Percentiles rank a stretch among this genome's conserved stretches.
Conservation (phyloP, 2,113 vertebrate genomes). For the Porphyrio hochstetteri region DNA sequence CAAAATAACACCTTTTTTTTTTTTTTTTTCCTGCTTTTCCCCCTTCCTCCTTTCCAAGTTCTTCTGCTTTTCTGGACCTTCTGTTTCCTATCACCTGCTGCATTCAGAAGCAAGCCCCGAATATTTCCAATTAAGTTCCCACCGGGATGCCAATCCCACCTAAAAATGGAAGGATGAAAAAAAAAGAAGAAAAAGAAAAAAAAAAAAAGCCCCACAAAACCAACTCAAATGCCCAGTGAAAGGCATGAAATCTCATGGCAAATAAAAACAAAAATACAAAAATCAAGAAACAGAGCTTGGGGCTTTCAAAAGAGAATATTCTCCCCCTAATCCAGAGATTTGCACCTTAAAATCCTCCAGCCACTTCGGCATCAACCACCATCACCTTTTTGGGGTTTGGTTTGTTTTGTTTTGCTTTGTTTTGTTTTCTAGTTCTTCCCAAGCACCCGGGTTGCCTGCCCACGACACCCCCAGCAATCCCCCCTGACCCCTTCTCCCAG, state of each 20-base stretch:
- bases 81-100: not conserved
- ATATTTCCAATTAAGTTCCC: not conserved
- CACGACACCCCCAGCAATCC: not conserved
- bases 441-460: not conserved
- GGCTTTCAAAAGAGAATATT: not conserved
- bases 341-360: not conserved
- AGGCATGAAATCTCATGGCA: not conserved
- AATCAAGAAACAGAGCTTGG: not conserved
- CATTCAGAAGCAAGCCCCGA: not conserved
- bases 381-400: not conserved
- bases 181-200: not conserved
- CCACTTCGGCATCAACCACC: not conserved
- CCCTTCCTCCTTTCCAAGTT: not conserved
- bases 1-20: not conserved
- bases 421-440: not conserved
- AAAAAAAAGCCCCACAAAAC: not conserved
- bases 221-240: not conserved
- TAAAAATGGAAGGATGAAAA: not conserved
- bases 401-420: not conserved
- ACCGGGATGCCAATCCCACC: not conserved
- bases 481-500: not conserved
- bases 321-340: not conserved
- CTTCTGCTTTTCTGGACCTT: not conserved
- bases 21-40: too few species aligned
- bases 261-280: not conserved